Conservation (phyloP, 2,797 vertebrate species). For the Steatocranus sp. region DNA sequence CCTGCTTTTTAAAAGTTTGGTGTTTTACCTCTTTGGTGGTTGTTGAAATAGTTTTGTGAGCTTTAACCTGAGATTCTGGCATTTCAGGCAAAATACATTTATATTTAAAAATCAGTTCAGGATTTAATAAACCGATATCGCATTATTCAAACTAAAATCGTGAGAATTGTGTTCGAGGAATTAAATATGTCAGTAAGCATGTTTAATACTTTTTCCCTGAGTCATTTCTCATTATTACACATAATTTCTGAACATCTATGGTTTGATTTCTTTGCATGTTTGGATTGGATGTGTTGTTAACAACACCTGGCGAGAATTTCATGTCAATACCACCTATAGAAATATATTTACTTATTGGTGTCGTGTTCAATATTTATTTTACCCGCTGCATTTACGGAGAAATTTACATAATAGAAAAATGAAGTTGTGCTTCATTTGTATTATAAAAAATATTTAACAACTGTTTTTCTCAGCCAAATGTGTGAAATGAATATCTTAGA, state of each 20-base stretch:
- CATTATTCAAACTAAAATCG: fast-evolving
- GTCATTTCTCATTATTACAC: fast-evolving
- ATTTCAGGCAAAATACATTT: background rate
- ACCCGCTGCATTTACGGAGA: background rate
- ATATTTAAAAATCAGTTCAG: fast-evolving
- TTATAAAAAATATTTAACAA: background rate
- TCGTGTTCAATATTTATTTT: fast-evolving
- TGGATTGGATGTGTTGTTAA: fast-evolving
- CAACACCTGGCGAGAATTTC: background rate
- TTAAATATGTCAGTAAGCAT: background rate
- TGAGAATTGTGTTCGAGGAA: fast-evolving
- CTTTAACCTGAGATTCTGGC: background rate
- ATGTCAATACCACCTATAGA: fast-evolving
- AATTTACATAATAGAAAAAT: fast-evolving
- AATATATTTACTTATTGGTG: background rate
- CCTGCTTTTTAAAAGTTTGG: fast-evolving
- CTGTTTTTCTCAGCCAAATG: background rate
- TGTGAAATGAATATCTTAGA: fast-evolving
- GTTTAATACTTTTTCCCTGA: fast-evolving
- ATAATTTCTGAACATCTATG: fast-evolving
- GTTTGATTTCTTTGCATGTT: background rate
- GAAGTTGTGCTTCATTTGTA: background rate
- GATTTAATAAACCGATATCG: fast-evolving
- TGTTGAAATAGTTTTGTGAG: background rate
- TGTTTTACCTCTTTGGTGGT: background rate